Evolutionary conservation across 2,797 vertebrate genomes (phyloP), one percentile per base, ranked within the genome.

Genomic region (Masticophis lateralis): DNA sequence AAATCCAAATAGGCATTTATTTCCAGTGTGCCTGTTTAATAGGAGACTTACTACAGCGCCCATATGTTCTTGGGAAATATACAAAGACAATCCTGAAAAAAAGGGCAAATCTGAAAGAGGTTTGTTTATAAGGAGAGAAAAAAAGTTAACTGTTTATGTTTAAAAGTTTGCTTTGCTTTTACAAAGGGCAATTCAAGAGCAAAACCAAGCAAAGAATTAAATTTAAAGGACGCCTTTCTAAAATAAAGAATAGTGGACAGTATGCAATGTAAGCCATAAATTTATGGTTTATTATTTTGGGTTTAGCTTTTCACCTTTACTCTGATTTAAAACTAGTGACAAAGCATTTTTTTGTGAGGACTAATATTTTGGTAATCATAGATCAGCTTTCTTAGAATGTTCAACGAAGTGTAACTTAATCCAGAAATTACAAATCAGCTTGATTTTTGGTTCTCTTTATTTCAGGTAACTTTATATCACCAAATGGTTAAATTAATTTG

Each of bases 401-500:
- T 53, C 87, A 90, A 18, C 93, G n/a, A 51, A 27, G 20, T 16
- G 4, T 4, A 47, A 56, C 1, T 91, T 61, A 88, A 47, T n/a
- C 0, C 90, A 93, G 6, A 69, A 91, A 74, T 87, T 12, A 79
- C 47, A 86, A 2, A 91, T 51, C 25, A 92, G 83, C 86, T 32
- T 63, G 63, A 43, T 11, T 55, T 87, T 43, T 83, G 37, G 10
- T 83, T 92, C 94, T 94, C 61, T 94, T 97, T 96, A 94, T 97
- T 98, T 95, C 98, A 97, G 97, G 88, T 91, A 94, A 95, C 91
- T 92, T 95, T 89, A 37, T 93, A 92, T 93, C 20, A 93, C 32
- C 88, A 88, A 95, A 99, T 99, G 99, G 98, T 97, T 14, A 98
- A 98, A 27, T 97, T 99, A 69, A 96, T 99, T 95, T 98, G 96